Evolutionary conservation across 2,888 invertebrate genomes (phyloP), one percentile per base, ranked within the genome.

Genomic region (Harmothoe impar): DNA sequence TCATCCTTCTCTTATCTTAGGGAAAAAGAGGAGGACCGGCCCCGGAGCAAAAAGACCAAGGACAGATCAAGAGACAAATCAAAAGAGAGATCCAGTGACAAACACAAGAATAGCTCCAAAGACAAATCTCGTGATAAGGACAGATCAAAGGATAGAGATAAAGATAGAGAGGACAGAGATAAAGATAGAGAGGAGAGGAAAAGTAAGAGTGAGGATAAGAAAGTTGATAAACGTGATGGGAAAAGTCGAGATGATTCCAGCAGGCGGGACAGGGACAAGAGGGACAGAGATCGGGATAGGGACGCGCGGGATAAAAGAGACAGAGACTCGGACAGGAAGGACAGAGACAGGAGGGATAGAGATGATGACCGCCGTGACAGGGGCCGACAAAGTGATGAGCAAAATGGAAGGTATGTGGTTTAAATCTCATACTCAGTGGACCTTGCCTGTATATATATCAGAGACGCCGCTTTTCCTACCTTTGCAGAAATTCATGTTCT

Each of bases 281-380:
- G 86, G 25, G 89, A 86, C n/a, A n/a, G 68, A 68, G 62, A 35
- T 0, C 15, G 68, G 25, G 89, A 89, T 23, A 62, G 89, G 31
- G 43, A 35, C 0, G 35, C 31, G 23, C 35, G 51, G 23, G 23
- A 31, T 0, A 56, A 84, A 23, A 25, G 52, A 54, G 35, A 15
- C 17, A 43, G 31, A 33, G 81, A 52, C 52, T 31, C 52, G 29
- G 89, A 56, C 54, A 54, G 54, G 7, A 86, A 54, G 15, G 86
- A 29, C 31, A 52, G 86, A 29, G 52, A 29, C 10, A n/a, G 54
- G 23, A 54, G 25, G n/a, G 86, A 54, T n/a, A 10, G 29, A 1
- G 86, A 86, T 25, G 54, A 31, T 0, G 81, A 81, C 15, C 33
- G 43, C 20, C 23, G 62, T 29, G 72, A 72, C 31, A 3, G 72